A percentile compares a stretch with the other conserved stretches of the same genome.
These are phyloP conservation scores for Cactoblastis cactorum DNA, from an alignment of 2,888 invertebrate species.

Conservation along the genomic window DNA sequence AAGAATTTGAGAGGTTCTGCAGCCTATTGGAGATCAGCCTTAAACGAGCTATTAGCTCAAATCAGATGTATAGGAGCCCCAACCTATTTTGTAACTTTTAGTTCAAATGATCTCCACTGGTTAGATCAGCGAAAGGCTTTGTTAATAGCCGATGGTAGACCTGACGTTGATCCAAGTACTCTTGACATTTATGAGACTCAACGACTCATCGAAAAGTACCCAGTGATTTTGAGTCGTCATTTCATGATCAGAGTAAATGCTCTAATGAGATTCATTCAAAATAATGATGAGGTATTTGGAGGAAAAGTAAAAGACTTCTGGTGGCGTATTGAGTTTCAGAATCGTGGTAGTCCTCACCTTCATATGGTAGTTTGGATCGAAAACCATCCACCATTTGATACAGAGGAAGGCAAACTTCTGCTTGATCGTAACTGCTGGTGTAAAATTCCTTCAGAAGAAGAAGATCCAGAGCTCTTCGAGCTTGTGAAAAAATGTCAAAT, in stretches of 20 bases:
- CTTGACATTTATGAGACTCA: neutral
- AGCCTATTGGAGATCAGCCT: slow-evolving; percentile 21
- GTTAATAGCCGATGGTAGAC: slow-evolving; percentile 12
- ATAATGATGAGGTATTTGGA: neutral
- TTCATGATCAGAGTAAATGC: neutral
- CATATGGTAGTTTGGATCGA: slow-evolving; percentile 13
- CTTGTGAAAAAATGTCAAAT: slow-evolving; percentile 20
- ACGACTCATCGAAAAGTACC: neutral
- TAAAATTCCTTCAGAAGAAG: slow-evolving; percentile 12
- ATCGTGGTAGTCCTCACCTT: slow-evolving; percentile 15
- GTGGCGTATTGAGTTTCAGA: slow-evolving; percentile 16
- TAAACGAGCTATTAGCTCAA: slow-evolving; percentile 23
- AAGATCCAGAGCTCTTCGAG: slow-evolving; percentile 15
- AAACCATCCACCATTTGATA: slow-evolving; percentile 16
- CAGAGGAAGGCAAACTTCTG: slow-evolving; percentile 16
- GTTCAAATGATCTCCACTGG: slow-evolving; percentile 31
- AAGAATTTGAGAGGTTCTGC: slow-evolving; percentile 21
- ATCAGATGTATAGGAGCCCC: slow-evolving; percentile 28
- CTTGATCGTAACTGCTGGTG: slow-evolving; percentile 15
- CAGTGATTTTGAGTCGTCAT: neutral
- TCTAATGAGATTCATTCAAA: neutral
- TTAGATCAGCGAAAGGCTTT: slow-evolving; percentile 21
- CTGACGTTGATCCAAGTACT: neutral
- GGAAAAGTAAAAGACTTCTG: slow-evolving; percentile 13
- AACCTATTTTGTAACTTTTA: slow-evolving; percentile 23